Conservation (phyloP, 2,888 invertebrate species). For the Drosophila subquinaria region DNA sequence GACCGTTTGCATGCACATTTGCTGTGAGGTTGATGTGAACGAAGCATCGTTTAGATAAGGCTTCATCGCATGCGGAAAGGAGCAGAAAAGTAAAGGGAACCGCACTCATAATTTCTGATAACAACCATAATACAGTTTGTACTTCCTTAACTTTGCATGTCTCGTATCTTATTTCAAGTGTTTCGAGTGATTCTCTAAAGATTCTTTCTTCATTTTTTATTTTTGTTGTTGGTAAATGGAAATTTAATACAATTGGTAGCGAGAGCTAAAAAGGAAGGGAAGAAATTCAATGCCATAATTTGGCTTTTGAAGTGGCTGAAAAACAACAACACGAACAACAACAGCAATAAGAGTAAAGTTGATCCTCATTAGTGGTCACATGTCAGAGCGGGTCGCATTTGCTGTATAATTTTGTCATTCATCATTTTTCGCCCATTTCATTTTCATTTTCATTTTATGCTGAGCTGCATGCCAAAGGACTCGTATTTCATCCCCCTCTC, state of each 20-base stretch:
- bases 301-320: slow-evolving; percentile 70
- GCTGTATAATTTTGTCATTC: slow-evolving; percentile 81
- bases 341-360: slow-evolving; percentile 48
- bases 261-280: slow-evolving; percentile 2
- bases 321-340: slow-evolving; percentile 25
- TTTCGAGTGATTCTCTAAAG: slow-evolving; percentile 23
- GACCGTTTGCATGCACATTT: slow-evolving; percentile 50
- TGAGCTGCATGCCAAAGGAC: slow-evolving; percentile 71
- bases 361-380: slow-evolving; percentile 81
- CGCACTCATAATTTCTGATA: slow-evolving; percentile 22
- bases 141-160: slow-evolving; percentile 36
- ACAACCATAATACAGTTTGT: slow-evolving; percentile 16
- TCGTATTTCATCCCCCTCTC: slow-evolving; percentile 63
- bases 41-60: slow-evolving; percentile 67
- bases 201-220: neutral
- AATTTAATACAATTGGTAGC: slow-evolving; percentile 51
- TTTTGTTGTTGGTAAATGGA: slow-evolving; percentile 44
- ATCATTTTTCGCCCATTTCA: slow-evolving; percentile 79
- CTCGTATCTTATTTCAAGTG: slow-evolving; percentile 42
- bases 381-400: slow-evolving; percentile 75
- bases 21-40: slow-evolving; percentile 20
- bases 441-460: slow-evolving; percentile 60
- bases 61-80: slow-evolving; percentile 4
- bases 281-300: slow-evolving; percentile 73
- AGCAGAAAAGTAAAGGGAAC: neutral